Evolutionary conservation across 2,888 invertebrate species (phyloP).

Genomic region (Polydrusus cervinus): DNA sequence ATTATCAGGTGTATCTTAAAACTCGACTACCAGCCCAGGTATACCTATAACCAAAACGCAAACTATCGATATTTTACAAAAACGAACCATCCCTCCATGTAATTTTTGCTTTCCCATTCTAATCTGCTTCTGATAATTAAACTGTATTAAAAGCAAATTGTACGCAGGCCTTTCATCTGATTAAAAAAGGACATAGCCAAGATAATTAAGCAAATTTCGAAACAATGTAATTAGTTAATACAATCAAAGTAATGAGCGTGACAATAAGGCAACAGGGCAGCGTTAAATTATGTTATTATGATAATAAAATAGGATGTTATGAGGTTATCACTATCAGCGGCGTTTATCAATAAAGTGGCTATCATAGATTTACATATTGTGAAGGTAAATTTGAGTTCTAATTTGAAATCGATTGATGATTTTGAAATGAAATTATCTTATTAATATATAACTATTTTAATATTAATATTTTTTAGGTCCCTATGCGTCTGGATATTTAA

Average conservation of each 20-base stretch:
- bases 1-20: no score
- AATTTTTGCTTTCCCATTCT: constrained; percentile 25
- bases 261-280: constrained; percentile 6
- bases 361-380: no score
- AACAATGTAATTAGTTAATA: constrained; percentile 47
- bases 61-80: background rate
- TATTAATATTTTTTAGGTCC: no score
- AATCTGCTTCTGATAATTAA: constrained; percentile 39
- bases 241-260: constrained; percentile 41
- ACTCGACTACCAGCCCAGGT: no score
- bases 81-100: background rate
- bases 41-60: no score
- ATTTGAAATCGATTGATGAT: no score
- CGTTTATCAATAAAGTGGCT: no score
- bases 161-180: constrained; percentile 39
- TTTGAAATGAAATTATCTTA: no score
- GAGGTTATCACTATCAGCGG: background rate
- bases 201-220: constrained; percentile 44
- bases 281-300: background rate
- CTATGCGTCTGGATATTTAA: no score
- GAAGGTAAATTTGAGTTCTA: no score
- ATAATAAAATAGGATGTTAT: background rate
- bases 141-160: constrained; percentile 41
- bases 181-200: constrained; percentile 38
- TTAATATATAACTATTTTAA: no score